Percentiles rank a stretch among this genome's conserved stretches.
Conservation (phyloP, 2,113 vertebrate genomes). For the Muntiacus muntjak region DNA sequence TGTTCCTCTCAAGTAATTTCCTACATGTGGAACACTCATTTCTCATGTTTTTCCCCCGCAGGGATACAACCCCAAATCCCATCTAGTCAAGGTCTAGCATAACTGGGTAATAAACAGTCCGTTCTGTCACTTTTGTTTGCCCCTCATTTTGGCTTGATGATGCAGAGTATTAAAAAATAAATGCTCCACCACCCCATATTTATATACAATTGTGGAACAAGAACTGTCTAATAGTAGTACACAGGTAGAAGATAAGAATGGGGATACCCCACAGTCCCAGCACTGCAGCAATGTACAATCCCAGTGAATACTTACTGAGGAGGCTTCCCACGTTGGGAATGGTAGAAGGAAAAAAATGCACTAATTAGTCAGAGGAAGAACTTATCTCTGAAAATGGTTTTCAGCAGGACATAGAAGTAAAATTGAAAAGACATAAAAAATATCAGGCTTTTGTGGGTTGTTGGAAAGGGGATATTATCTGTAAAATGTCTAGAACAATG, state of each 20-base stretch:
- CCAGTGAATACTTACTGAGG: background rate
- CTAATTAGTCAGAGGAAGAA: background rate
- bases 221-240: background rate
- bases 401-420: background rate
- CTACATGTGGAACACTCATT: background rate
- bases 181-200: too few relatives aligned
- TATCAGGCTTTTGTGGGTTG: background rate
- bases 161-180: background rate
- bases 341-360: background rate
- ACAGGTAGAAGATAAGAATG: background rate
- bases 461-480: background rate
- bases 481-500: background rate
- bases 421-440: conserved; percentile 2
- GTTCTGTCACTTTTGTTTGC: background rate
- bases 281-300: background rate
- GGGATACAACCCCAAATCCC: background rate
- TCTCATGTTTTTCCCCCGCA: background rate
- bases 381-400: background rate
- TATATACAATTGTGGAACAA: too few relatives aligned
- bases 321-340: background rate
- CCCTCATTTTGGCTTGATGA: background rate
- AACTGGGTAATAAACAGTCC: background rate
- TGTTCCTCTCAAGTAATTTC: background rate
- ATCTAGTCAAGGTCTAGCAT: background rate
- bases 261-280: too few relatives aligned